These are phyloP conservation scores for Arvicanthis niloticus DNA, from an alignment of 2,113 vertebrate species.

Conservation along the genomic window DNA sequence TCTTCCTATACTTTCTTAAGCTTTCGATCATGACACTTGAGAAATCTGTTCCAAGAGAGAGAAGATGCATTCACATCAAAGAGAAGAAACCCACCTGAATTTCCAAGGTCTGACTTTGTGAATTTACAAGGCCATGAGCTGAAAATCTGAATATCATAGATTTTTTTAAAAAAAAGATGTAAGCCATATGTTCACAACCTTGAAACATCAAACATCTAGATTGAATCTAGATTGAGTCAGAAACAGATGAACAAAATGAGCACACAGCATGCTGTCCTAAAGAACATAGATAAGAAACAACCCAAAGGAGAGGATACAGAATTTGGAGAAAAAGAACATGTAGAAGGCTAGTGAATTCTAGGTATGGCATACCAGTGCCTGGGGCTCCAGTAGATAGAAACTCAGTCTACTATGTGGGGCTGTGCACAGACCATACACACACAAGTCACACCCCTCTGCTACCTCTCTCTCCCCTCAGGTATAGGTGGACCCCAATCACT, in stretches of 20 bases:
- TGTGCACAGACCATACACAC: not conserved
- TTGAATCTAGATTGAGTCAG: not conserved
- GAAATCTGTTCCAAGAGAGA: not conserved
- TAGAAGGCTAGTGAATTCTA: not conserved
- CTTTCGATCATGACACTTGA: not conserved
- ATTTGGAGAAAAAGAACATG: no score
- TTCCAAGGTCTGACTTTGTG: not conserved
- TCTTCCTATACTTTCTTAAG: not conserved
- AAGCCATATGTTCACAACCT: not conserved
- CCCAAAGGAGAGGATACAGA: not conserved
- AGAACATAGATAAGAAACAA: no score
- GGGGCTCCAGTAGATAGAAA: no score
- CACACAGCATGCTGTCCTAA: not conserved
- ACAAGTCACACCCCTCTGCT: no score
- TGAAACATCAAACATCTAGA: not conserved
- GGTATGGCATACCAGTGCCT: not conserved
- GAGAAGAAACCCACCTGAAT: not conserved
- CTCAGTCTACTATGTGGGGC: not conserved
- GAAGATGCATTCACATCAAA: not conserved
- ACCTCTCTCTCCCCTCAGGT: no score
- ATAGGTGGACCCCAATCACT: no score
- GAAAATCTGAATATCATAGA: not conserved
- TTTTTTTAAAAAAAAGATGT: not conserved
- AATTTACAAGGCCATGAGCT: not conserved
- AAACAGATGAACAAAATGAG: not conserved